A percentile compares a stretch with the other conserved stretches of the same genome.
Evolutionary conservation across 2,113 vertebrate genomes (phyloP).

Genomic region (Hystrix brachyura): DNA sequence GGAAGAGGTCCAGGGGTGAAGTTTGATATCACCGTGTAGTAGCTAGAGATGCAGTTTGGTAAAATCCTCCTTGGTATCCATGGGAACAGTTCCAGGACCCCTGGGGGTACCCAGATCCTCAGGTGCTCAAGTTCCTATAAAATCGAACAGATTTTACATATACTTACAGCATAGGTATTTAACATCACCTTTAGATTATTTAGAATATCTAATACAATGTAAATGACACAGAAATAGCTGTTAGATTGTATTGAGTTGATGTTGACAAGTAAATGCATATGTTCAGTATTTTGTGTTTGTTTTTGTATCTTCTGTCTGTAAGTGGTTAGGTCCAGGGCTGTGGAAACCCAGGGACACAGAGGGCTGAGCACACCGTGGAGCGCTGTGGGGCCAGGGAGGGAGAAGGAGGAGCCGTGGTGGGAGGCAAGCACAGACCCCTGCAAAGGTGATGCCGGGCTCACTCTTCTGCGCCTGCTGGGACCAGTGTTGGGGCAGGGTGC

Average conservation of each 20-base stretch:
- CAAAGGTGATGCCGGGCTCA: accelerated
- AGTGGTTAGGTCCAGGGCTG: too few relatives aligned
- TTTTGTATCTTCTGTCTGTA: not conserved
- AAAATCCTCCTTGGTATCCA: not conserved
- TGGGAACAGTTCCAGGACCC: not conserved
- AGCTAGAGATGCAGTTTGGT: not conserved
- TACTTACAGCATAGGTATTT: not conserved
- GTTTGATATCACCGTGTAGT: not conserved
- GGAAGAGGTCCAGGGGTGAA: not conserved
- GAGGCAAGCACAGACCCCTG: too few relatives aligned
- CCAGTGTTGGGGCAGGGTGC: accelerated
- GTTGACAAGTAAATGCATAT: not conserved
- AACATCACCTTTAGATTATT: not conserved
- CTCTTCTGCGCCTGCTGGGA: not conserved
- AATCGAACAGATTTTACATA: not conserved
- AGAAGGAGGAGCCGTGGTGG: not conserved
- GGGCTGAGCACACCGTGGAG: accelerated
- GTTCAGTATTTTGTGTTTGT: not conserved
- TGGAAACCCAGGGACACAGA: not conserved
- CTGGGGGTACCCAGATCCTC: not conserved
- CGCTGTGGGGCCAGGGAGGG: accelerated
- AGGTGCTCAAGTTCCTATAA: not conserved
- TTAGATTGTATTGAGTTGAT: not conserved
- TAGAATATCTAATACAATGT: not conserved
- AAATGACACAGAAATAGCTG: not conserved